Conservation (phyloP, 2,888 invertebrate genomes). For the Branchipolynoe longqiensis region DNA sequence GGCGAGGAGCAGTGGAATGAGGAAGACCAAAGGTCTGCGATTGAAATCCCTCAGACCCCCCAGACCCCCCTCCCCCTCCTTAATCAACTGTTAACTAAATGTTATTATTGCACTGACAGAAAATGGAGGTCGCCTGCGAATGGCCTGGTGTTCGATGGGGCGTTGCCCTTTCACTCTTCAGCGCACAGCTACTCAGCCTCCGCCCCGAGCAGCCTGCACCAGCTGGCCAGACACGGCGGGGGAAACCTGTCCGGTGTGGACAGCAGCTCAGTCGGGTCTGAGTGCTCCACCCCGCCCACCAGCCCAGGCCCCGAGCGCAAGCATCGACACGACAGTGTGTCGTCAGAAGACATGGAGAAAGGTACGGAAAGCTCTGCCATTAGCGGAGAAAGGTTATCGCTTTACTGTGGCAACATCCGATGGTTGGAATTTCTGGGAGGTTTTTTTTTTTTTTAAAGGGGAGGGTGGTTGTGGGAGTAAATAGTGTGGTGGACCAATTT, state of each 20-base stretch:
- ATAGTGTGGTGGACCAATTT: background rate
- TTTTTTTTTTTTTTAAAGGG: background rate
- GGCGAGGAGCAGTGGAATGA: too few relatives aligned
- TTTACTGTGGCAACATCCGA: too few relatives aligned
- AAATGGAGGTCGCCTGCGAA: background rate
- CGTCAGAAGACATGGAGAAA: slow-evolving; percentile 33
- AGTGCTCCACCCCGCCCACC: slow-evolving; percentile 48
- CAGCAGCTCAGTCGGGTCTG: slow-evolving; percentile 32
- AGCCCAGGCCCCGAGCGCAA: slow-evolving; percentile 18
- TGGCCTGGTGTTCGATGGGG: slow-evolving; percentile 14
- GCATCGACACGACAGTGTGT: background rate
- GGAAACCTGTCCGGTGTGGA: slow-evolving; percentile 23
- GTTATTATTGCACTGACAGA: background rate
- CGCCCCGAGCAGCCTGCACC: background rate
- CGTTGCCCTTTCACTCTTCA: background rate
- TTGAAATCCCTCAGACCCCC: too few relatives aligned
- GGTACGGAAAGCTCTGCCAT: background rate
- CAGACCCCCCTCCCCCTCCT: too few relatives aligned
- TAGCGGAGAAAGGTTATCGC: too few relatives aligned
- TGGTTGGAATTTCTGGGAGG: too few relatives aligned
- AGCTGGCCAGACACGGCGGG: background rate
- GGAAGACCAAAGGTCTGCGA: too few relatives aligned
- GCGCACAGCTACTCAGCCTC: slow-evolving; percentile 4
- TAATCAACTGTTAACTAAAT: background rate
- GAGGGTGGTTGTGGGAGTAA: too few relatives aligned